Evolutionary conservation across 2,888 invertebrate genomes (phyloP).

Genomic region (Epinotia nisella): DNA sequence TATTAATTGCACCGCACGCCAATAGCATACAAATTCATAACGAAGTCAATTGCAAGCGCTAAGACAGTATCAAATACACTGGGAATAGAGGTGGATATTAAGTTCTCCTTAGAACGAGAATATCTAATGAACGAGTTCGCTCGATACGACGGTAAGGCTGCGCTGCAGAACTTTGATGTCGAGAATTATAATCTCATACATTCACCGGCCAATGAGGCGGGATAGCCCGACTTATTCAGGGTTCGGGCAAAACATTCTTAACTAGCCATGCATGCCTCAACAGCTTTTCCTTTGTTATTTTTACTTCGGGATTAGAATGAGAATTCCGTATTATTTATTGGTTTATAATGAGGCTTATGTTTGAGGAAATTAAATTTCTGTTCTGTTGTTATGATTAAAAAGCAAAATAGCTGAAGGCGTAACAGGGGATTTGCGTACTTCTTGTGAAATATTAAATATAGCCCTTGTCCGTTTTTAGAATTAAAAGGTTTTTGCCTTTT

Average conservation of each 20-base stretch:
- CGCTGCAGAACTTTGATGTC: constrained; percentile 23
- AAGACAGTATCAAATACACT: constrained; percentile 10
- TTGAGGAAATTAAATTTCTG: constrained; percentile 19
- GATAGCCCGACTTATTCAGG: constrained; percentile 8
- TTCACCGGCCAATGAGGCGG: constrained; percentile 12
- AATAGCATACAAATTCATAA: constrained; percentile 1
- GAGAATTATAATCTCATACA: constrained; percentile 23
- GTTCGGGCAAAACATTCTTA: constrained; percentile 22
- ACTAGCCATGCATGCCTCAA: constrained; percentile 23
- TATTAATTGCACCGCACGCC: not conserved
- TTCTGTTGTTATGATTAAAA: constrained; percentile 28
- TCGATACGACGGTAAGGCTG: constrained; percentile 31
- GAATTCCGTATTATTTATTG: constrained; percentile 26
- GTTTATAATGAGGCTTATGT: constrained; percentile 29
- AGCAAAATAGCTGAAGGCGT: constrained; percentile 19
- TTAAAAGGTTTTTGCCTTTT: too few species aligned
- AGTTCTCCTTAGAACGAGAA: constrained; percentile 35
- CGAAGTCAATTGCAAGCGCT: constrained; percentile 12
- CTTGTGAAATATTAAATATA: not conserved
- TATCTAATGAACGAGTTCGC: constrained; percentile 31
- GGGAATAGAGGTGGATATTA: constrained; percentile 22
- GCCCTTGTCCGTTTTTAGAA: not conserved
- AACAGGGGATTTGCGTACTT: constrained; percentile 5
- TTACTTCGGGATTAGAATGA: constrained; percentile 28
- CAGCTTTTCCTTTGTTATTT: constrained; percentile 29